Evolutionary conservation across 2,113 vertebrate genomes (phyloP).

Genomic region (Clarias gariepinus): DNA sequence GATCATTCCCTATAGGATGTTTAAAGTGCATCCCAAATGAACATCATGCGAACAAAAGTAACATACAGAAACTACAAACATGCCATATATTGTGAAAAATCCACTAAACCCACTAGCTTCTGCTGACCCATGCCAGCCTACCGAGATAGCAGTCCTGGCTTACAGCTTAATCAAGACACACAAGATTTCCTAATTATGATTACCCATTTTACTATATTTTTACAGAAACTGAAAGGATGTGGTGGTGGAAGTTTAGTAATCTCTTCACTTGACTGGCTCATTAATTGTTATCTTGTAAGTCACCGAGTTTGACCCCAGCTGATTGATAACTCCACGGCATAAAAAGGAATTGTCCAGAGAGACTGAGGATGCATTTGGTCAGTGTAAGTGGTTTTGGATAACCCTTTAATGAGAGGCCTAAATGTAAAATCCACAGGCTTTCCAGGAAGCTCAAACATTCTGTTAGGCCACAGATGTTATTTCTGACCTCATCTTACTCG

Average conservation of each 20-base stretch:
- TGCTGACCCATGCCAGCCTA: neutral
- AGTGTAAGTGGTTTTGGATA: neutral
- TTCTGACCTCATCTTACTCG: neutral
- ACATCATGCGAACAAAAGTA: neutral
- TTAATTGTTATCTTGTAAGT: neutral
- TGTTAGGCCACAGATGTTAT: neutral
- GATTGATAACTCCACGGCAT: neutral
- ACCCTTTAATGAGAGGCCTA: neutral
- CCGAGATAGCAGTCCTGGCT: neutral
- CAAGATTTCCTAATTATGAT: neutral
- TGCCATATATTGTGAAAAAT: no score
- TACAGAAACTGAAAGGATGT: neutral
- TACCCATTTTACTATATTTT: neutral
- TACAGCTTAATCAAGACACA: neutral
- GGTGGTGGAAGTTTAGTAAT: neutral
- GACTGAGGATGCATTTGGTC: neutral
- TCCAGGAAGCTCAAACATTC: constrained; percentile 5
- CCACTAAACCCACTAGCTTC: neutral
- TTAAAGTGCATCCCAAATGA: neutral
- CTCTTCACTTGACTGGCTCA: neutral
- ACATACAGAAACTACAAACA: neutral
- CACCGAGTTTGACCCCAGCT: neutral
- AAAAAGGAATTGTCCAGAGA: neutral
- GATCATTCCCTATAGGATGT: neutral
- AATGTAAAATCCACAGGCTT: constrained; percentile 9